A percentile compares a stretch with the other conserved stretches of the same genome.
These are phyloP conservation scores for Globodera rostochiensis DNA, from an alignment of 1,140 invertebrate species.

Conservation along the genomic window DNA sequence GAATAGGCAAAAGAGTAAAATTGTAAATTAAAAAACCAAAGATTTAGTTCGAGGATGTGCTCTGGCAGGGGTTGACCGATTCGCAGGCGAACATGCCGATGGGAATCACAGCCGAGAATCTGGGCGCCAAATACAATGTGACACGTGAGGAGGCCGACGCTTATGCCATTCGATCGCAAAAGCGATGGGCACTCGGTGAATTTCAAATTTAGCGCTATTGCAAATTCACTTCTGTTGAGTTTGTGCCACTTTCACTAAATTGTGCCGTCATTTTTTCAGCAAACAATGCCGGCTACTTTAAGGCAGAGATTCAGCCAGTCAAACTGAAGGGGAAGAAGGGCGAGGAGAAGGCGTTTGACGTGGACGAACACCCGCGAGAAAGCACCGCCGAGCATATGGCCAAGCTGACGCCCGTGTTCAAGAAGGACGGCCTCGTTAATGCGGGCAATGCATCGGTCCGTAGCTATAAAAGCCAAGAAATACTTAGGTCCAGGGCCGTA, in stretches of 20 bases:
- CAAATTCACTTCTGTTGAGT: slow-evolving; percentile 30
- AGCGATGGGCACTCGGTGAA: slow-evolving; percentile 67
- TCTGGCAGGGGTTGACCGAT: slow-evolving; percentile 90
- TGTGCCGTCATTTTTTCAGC: slow-evolving; percentile 71
- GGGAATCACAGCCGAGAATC: slow-evolving; percentile 95
- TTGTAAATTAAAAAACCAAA: not conserved
- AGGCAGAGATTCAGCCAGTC: slow-evolving; percentile 85
- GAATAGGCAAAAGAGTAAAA: too few relatives aligned
- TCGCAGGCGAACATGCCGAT: slow-evolving; percentile 87
- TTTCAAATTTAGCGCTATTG: not conserved
- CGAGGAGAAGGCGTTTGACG: slow-evolving; percentile 76
- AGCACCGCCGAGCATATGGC: slow-evolving; percentile 82
- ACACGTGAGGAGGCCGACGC: slow-evolving; percentile 83
- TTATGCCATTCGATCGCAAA: slow-evolving; percentile 80
- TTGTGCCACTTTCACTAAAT: slow-evolving; percentile 28
- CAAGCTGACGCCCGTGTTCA: slow-evolving; percentile 84
- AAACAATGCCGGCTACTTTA: slow-evolving; percentile 82
- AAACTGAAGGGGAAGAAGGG: slow-evolving; percentile 80
- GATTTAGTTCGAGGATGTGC: slow-evolving; percentile 79
- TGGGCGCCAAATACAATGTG: slow-evolving; percentile 86
- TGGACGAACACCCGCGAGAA: slow-evolving; percentile 92
- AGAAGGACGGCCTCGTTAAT: slow-evolving; percentile 91
- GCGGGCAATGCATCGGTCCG: slow-evolving; percentile 90
- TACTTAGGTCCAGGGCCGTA: too few relatives aligned
- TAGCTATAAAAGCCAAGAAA: not conserved